Conservation (phyloP, 35 echinoderm and acorn worm genomes). For the Lytechinus pictus region DNA sequence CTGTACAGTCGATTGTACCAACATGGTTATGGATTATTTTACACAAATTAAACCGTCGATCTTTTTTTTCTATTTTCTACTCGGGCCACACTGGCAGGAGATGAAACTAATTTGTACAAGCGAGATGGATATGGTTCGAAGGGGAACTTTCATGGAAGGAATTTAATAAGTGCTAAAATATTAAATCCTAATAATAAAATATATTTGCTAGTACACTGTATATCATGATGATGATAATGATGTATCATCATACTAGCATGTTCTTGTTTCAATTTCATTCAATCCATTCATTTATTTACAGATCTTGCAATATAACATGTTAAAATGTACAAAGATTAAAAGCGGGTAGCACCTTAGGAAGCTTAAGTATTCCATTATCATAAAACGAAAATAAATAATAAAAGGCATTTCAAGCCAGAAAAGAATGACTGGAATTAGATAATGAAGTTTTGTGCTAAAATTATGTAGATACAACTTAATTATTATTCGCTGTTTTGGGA, state of each 20-base stretch:
- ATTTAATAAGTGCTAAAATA: too few relatives aligned
- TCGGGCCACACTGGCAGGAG: not conserved
- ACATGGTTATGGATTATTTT: constrained; percentile 3
- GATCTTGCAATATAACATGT: too few relatives aligned
- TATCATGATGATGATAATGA: too few relatives aligned
- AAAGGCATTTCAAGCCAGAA: not conserved
- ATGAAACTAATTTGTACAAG: not conserved
- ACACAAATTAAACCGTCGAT: not conserved
- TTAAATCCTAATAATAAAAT: too few relatives aligned
- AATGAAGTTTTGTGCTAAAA: not conserved
- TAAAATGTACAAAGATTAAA: too few relatives aligned
- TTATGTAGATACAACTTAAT: not conserved
- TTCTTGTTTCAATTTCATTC: too few relatives aligned
- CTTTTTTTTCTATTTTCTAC: not conserved
- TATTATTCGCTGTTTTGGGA: not conserved
- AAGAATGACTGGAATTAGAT: not conserved
- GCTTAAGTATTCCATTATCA: too few relatives aligned
- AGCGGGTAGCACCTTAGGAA: too few relatives aligned
- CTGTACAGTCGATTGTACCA: not conserved
- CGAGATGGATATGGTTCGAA: not conserved
- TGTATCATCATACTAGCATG: too few relatives aligned
- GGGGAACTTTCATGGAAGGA: not conserved
- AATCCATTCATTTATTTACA: too few relatives aligned
- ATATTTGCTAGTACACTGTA: too few relatives aligned
- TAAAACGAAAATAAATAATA: too few relatives aligned